Conservation (phyloP, 2,113 vertebrate species). For the Microtus oregoni region DNA sequence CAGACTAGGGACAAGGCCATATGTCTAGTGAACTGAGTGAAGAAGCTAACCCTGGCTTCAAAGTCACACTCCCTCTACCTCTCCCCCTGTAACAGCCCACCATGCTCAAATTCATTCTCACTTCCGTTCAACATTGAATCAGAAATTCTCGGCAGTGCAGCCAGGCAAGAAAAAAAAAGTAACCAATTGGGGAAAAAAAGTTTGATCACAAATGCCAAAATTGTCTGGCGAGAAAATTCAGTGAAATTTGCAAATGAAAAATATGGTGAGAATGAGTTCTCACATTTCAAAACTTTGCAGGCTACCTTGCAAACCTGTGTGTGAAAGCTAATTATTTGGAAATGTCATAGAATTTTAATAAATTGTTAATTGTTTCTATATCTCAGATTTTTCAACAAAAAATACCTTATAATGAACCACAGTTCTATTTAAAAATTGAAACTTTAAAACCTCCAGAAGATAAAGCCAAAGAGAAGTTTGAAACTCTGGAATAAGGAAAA, state of each 20-base stretch:
- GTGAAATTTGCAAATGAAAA: not conserved
- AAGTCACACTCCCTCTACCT: not conserved
- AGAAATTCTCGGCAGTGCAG: not conserved
- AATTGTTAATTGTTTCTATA: not conserved
- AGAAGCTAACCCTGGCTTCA: not conserved
- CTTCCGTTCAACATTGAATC: not conserved
- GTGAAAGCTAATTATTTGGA: not conserved
- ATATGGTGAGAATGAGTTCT: not conserved
- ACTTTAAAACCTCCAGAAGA: not conserved
- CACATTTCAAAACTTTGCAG: not conserved
- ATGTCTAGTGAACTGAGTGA: not conserved
- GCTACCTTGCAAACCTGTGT: not conserved
- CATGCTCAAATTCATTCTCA: not conserved
- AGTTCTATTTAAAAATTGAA: not conserved
- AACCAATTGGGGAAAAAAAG: not conserved
- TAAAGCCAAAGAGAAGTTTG: not conserved
- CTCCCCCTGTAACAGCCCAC: not conserved
- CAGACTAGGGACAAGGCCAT: not conserved
- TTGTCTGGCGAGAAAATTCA: not conserved
- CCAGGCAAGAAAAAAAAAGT: not conserved
- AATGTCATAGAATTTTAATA: not conserved
- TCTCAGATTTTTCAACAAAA: not conserved
- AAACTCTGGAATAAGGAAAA: not conserved
- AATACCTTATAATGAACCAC: not conserved
- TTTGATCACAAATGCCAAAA: not conserved